Conservation (phyloP, 1,140 invertebrate genomes). For the Caenorhabditis tropicalis region DNA sequence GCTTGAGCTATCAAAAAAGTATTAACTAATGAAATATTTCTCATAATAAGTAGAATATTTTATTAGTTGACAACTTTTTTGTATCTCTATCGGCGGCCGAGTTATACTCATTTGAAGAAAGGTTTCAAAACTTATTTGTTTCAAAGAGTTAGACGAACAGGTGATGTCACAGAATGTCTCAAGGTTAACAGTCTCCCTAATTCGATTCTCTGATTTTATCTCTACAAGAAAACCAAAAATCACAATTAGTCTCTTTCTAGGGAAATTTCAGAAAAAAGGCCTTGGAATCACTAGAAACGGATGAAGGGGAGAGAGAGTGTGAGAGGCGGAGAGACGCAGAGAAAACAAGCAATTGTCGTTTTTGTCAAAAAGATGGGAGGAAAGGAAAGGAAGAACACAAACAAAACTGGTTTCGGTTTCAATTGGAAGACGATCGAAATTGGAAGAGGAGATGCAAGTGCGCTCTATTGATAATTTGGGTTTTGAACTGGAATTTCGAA, state of each 20-base stretch:
- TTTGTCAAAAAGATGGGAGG: not conserved
- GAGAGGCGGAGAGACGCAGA: not conserved
- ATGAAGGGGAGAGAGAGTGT: not conserved
- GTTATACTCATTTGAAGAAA: not conserved
- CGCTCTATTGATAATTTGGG: no score
- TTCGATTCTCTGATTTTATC: not conserved
- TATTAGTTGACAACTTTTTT: no score
- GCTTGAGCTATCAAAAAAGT: no score
- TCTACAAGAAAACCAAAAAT: not conserved
- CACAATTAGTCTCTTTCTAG: not conserved
- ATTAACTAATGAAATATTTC: no score
- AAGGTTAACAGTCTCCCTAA: slow-evolving; percentile 10
- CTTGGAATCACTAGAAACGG: not conserved
- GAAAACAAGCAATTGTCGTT: not conserved
- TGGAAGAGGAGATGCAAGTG: not conserved
- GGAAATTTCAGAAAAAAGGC: not conserved
- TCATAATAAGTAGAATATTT: no score
- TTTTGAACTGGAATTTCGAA: not conserved
- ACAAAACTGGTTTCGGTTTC: not conserved
- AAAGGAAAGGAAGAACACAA: not conserved
- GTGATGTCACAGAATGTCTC: not conserved
- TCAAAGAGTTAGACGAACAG: slow-evolving; percentile 10
- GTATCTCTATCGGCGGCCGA: no score
- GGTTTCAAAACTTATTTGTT: not conserved
- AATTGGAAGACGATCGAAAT: not conserved